Conservation (phyloP, 2,113 vertebrate species). For the Oceanodroma tethys region DNA sequence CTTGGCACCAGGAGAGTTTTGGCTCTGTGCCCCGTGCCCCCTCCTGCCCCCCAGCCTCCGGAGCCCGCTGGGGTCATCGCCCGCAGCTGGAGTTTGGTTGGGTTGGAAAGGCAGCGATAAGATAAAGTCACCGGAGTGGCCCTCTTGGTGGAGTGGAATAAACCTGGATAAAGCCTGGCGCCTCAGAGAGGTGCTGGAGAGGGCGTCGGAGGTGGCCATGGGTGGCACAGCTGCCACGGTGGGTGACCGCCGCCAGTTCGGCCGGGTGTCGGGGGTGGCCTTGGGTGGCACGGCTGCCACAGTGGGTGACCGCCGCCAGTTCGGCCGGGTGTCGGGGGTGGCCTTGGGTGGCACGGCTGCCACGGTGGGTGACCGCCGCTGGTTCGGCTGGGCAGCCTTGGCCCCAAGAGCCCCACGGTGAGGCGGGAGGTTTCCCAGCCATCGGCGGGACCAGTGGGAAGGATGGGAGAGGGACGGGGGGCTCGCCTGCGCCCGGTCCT, state of each 20-base stretch:
- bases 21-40: background rate
- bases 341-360: background rate
- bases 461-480: background rate
- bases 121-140: background rate
- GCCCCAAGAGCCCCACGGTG: background rate
- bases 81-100: background rate
- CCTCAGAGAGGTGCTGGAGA: background rate
- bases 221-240: accelerated
- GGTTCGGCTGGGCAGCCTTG: accelerated
- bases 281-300: background rate
- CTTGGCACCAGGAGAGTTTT: background rate
- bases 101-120: background rate
- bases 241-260: background rate
- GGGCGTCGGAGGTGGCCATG: background rate
- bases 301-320: background rate
- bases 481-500: background rate
- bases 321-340: background rate
- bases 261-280: background rate
- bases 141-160: background rate
- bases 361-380: accelerated
- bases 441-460: accelerated
- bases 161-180: background rate
- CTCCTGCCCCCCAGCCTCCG: background rate
- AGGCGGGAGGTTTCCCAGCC: background rate
- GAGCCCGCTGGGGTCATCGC: background rate